Conservation (phyloP, 92 coral and sea anemone species). For the Pocillopora meandrina region DNA sequence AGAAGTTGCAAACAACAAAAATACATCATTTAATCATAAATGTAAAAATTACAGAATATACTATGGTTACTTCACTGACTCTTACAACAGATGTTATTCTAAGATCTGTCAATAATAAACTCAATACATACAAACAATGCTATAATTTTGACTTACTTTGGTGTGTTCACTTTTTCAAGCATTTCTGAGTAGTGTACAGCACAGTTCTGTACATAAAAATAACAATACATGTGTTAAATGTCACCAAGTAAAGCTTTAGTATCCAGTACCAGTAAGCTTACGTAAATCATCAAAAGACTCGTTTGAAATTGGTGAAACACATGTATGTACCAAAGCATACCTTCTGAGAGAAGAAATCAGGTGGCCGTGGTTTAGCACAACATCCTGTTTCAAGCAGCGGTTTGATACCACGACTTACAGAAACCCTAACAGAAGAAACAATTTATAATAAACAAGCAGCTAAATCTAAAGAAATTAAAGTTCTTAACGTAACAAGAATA, state of each 20-base stretch:
- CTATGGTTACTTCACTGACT: too few species aligned
- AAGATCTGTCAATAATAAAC: too few species aligned
- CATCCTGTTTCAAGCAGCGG: constrained; percentile 92
- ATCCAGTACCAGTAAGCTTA: too few species aligned
- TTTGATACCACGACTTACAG: constrained; percentile 94
- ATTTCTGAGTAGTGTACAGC: constrained; percentile 92
- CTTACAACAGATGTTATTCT: too few species aligned
- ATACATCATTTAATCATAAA: too few species aligned
- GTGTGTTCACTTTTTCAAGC: constrained; percentile 94
- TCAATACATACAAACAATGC: too few species aligned
- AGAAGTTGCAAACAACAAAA: too few species aligned
- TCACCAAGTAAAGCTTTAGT: neutral
- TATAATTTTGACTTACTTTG: constrained; percentile 72
- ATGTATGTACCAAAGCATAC: constrained; percentile 19
- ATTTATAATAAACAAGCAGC: neutral
- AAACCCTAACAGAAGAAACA: constrained; percentile 67
- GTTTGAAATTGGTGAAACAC: neutral
- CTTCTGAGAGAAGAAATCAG: constrained; percentile 98
- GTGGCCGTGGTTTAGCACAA: constrained; percentile 80
- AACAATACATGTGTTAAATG: neutral
- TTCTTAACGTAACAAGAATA: too few species aligned
- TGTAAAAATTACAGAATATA: too few species aligned
- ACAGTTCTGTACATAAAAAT: constrained; percentile 74
- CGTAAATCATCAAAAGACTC: too few species aligned
- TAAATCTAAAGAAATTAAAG: neutral